A percentile compares a stretch with the other conserved stretches of the same genome.
Evolutionary conservation across 2,113 vertebrate genomes (phyloP).

Genomic region (Rhipidura dahli): DNA sequence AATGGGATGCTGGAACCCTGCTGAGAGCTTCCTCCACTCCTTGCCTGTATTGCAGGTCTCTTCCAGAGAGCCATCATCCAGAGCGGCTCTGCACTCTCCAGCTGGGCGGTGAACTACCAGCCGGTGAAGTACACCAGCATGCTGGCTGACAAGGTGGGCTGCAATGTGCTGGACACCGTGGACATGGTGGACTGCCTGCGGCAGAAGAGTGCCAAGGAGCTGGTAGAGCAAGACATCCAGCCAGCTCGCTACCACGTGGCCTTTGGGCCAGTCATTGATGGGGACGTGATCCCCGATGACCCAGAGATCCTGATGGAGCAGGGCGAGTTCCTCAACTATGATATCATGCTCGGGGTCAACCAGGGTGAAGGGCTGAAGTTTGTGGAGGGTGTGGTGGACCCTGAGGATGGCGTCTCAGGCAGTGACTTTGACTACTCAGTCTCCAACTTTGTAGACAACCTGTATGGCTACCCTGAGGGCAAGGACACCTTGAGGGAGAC

Average conservation of each 20-base stretch:
- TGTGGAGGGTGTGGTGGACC: constrained; percentile 96
- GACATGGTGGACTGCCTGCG: constrained; percentile 99
- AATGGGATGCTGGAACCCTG: rapidly evolving
- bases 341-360: constrained; percentile 99
- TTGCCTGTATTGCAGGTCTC: constrained; percentile 80
- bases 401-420: constrained; percentile 94
- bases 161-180: constrained; percentile 94
- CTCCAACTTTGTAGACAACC: constrained; percentile 97
- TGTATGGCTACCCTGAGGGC: constrained; percentile 96
- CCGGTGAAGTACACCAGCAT: constrained; percentile 96
- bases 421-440: constrained; percentile 98
- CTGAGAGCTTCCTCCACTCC: not conserved
- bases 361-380: constrained; percentile 97
- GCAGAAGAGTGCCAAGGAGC: constrained; percentile 93
- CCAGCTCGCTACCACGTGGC: constrained; percentile 97
- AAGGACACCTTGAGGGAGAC: constrained; percentile 97
- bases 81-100: constrained; percentile 94
- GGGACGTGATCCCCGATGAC: constrained; percentile 96
- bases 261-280: constrained; percentile 96
- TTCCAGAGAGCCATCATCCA: constrained; percentile 99
- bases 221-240: constrained; percentile 98
- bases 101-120: constrained; percentile 99
- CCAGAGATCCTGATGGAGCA: constrained; percentile 99
- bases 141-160: constrained; percentile 96
- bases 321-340: constrained; percentile 98